phyloP scores from a whole-genome alignment of 2,113 vertebrate species.

The Puntigrus tetrazona region DNA sequence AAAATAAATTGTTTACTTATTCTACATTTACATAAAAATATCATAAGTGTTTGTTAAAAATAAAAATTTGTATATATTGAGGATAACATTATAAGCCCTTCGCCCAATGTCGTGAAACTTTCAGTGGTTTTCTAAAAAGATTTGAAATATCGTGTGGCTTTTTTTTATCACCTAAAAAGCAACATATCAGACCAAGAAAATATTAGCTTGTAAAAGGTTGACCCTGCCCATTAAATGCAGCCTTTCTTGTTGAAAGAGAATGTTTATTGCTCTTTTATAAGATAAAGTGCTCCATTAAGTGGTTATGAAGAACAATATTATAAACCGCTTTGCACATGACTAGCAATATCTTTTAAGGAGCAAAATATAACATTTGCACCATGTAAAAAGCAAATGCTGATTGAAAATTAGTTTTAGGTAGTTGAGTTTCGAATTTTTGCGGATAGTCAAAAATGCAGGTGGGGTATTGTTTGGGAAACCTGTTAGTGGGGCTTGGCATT shows the following conservation, averaged over 20 bases:
- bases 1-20: no score
- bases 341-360: not conserved
- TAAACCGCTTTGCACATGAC: not conserved
- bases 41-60: no score
- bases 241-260: not conserved
- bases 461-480: not conserved
- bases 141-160: not conserved
- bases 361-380: not conserved
- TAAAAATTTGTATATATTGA: no score
- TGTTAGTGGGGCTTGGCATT: not conserved
- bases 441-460: not conserved
- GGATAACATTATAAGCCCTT: no score
- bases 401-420: not conserved
- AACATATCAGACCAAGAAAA: not conserved
- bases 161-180: not conserved
- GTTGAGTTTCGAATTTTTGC: not conserved
- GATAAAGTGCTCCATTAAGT: not conserved
- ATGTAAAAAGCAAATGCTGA: not conserved
- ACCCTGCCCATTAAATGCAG: not conserved
- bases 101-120: not conserved
- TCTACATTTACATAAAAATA: no score
- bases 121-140: not conserved
- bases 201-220: not conserved
- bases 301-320: not conserved
- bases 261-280: not conserved